Conservation (phyloP, 2,888 invertebrate species). For the Drosophila formosana region DNA sequence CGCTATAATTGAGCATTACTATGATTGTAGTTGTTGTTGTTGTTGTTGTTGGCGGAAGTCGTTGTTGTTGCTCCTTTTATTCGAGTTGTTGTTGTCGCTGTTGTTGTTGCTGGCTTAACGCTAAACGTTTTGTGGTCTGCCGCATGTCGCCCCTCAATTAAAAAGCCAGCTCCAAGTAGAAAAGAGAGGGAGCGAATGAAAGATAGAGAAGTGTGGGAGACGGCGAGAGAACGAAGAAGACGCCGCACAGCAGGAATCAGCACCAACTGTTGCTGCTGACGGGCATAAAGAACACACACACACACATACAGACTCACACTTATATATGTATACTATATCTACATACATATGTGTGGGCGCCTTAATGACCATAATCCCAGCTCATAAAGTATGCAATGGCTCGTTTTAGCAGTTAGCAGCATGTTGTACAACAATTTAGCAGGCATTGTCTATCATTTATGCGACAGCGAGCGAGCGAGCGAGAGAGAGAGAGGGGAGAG, state of each 20-base stretch:
- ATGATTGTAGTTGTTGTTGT: slow-evolving; percentile 24
- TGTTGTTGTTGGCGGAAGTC: slow-evolving; percentile 9
- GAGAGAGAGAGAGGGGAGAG: neutral
- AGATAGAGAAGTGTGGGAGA: neutral
- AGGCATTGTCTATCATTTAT: slow-evolving; percentile 42
- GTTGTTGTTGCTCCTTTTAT: slow-evolving; percentile 24
- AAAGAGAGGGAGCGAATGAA: neutral
- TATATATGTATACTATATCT: slow-evolving; percentile 7
- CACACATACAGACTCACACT: neutral
- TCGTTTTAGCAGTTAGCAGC: slow-evolving; percentile 45
- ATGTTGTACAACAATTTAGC: slow-evolving; percentile 40
- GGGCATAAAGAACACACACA: no score
- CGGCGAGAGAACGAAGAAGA: neutral
- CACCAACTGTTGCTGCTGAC: slow-evolving; percentile 62
- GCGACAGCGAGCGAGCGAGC: neutral
- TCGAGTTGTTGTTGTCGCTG: slow-evolving; percentile 25
- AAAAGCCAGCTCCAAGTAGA: neutral
- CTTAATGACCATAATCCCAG: slow-evolving; percentile 72
- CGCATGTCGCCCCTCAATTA: slow-evolving; percentile 35
- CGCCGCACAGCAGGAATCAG: slow-evolving; percentile 5
- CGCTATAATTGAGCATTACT: slow-evolving; percentile 54
- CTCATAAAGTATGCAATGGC: slow-evolving; percentile 68
- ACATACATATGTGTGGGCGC: slow-evolving; percentile 18
- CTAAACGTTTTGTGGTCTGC: slow-evolving; percentile 64
- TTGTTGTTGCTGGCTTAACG: slow-evolving; percentile 43